Evolutionary conservation across 2,797 vertebrate species (phyloP).

Genomic region (Megalops cyprinoides): DNA sequence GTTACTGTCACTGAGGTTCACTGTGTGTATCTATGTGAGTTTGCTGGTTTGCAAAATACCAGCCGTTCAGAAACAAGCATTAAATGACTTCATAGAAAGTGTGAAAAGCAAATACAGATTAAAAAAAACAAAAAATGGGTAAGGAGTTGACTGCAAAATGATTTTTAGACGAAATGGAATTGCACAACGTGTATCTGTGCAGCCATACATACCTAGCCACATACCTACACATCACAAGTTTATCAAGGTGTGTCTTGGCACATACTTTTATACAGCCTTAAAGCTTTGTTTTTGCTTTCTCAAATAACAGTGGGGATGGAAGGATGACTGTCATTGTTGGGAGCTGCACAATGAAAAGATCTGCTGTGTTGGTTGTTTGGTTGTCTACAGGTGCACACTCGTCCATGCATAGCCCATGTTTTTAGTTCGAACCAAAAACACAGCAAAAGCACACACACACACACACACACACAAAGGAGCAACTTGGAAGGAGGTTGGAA

Average conservation of each 20-base stretch:
- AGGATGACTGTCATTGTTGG: not conserved
- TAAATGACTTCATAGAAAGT: too few relatives aligned
- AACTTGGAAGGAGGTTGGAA: too few relatives aligned
- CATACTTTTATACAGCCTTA: not conserved
- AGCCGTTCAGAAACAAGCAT: too few relatives aligned
- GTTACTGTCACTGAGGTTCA: too few relatives aligned
- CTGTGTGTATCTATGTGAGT: too few relatives aligned
- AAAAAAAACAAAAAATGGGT: too few relatives aligned
- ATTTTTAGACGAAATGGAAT: too few relatives aligned
- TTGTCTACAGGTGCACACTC: not conserved
- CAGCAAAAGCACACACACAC: not conserved
- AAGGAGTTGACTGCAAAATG: too few relatives aligned
- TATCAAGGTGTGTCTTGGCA: not conserved
- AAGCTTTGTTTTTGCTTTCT: not conserved
- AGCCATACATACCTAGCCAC: too few relatives aligned
- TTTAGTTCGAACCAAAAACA: not conserved
- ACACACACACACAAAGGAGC: not conserved
- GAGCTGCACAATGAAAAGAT: not conserved
- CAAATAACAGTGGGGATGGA: not conserved
- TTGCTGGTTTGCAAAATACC: too few relatives aligned
- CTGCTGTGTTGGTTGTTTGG: not conserved
- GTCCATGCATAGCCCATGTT: not conserved
- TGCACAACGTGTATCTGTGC: too few relatives aligned
- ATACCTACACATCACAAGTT: not conserved
- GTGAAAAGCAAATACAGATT: too few relatives aligned